Evolutionary conservation across 53 echinoderm and acorn worm genomes (phyloP).

Genomic region (Crossaster papposus): DNA sequence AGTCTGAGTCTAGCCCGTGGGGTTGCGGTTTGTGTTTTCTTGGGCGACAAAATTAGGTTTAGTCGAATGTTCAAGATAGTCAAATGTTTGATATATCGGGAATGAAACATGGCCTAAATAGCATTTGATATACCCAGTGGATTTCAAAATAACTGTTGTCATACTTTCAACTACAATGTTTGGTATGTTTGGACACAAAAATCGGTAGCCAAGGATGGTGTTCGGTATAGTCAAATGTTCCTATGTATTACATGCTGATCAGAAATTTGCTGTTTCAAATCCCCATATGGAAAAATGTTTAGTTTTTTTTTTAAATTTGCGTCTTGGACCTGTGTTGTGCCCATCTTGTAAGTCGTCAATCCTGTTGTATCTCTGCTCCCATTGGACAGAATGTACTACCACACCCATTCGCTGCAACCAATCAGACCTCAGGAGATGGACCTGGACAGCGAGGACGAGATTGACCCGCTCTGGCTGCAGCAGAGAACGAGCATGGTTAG

Average conservation of each 20-base stretch:
- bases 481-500: slow-evolving; percentile 93
- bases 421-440: slow-evolving; percentile 98
- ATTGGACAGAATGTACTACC: slow-evolving; percentile 82
- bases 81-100: too few relatives aligned
- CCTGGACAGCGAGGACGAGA: slow-evolving; percentile 94
- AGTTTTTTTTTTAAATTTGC: not conserved
- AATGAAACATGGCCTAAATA: too few relatives aligned
- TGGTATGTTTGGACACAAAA: too few relatives aligned
- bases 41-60: not conserved
- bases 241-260: too few relatives aligned
- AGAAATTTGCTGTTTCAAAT: too few relatives aligned
- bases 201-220: too few relatives aligned
- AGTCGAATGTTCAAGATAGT: too few relatives aligned
- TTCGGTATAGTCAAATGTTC: too few relatives aligned
- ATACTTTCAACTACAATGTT: too few relatives aligned
- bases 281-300: too few relatives aligned
- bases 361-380: not conserved
- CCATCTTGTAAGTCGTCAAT: not conserved
- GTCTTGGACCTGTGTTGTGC: not conserved
- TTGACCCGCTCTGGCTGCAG: slow-evolving; percentile 91
- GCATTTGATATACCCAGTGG: too few relatives aligned
- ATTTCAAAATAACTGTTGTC: too few relatives aligned
- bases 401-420: slow-evolving; percentile 96
- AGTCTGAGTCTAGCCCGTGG: not conserved
- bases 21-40: not conserved